Base-by-base conservation (phyloP, 2,113 vertebrate genomes). In the Heterocephalus glaber region DNA sequence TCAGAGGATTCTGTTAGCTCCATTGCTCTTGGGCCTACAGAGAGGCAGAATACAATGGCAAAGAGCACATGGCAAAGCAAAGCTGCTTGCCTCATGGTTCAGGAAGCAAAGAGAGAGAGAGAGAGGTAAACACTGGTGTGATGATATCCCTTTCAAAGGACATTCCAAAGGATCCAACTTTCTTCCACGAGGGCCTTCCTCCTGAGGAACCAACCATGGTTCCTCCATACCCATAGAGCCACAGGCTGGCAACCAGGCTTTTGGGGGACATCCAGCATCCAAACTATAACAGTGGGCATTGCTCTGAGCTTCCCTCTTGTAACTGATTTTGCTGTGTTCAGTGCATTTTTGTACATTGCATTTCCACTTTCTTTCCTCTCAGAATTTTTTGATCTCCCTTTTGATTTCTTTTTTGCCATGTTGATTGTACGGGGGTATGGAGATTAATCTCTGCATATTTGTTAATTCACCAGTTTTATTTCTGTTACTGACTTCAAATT, bases 1-100 rank as follows among this genome's bases (percentile, higher is more conserved):
- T 76, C 26, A 17, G 41, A 49, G 28, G 28, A 14, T 33, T 22
- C 49, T 17, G 16, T 38, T 38, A 10, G 0, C 1, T 1, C 3
- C 74, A 2, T 77, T 44, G 81, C 9, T 63, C 16, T 47, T 20
- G 16, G 8, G 4, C 41, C 60, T 44, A 3, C 9, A 6, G 38
- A 11, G 17, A 47, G 41, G 28, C 14, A 49, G 11, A 20, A 49
- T 24, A 0, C 60, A 28, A 41, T 24, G 19, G 1, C 41, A 33
- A 2, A 20, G 17, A 65, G 82, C 1, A 22, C 1, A 13, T 4
- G 7, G 17, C 60, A 54, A 52, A 17, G 2, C 35, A 7, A 16
- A 28, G 22, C 1, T 47, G n/a, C 24, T 28, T 26, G 58, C 14
- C 24, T 61, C 38, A 44, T 19, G 0, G 60, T 33, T 26, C 38